phyloP scores from a whole-genome alignment of 2,797 vertebrate species.

The Protosalanx chinensis region DNA sequence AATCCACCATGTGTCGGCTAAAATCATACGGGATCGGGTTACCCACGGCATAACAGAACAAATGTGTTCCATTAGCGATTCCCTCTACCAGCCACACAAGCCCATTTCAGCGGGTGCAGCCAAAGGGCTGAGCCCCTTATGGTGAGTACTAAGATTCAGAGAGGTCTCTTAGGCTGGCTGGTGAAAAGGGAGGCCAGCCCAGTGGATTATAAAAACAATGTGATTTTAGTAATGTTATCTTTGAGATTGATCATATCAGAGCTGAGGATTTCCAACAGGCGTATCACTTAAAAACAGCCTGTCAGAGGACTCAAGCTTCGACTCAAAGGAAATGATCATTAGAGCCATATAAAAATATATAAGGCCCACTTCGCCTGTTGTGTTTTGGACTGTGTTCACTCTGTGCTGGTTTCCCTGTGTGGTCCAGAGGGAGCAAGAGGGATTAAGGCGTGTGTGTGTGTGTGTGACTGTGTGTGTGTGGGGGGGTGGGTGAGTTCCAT shows the following conservation, averaged over 20 bases:
- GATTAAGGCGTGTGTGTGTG: not conserved
- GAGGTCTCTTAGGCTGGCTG: not conserved
- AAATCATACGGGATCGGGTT: conserved; percentile 35
- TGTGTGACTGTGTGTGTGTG: conserved; percentile 6
- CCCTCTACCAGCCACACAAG: conserved; percentile 4
- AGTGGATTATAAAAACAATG: conserved; percentile 22
- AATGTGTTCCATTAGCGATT: conserved; percentile 37
- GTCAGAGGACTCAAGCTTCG: conserved; percentile 26
- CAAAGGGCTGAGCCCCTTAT: not conserved
- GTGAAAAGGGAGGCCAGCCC: not conserved
- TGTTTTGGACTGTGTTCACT: conserved; percentile 52
- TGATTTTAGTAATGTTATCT: conserved; percentile 30
- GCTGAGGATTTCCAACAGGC: conserved; percentile 9
- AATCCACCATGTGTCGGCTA: conserved; percentile 20
- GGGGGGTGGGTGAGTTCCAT: not conserved
- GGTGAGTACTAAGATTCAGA: conserved; percentile 1
- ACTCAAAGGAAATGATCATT: conserved; percentile 39
- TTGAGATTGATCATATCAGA: conserved; percentile 22
- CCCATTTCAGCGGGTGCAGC: not conserved
- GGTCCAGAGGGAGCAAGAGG: conserved; percentile 24
- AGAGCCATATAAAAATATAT: conserved; percentile 33
- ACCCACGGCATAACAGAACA: conserved; percentile 16
- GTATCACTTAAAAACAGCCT: conserved; percentile 22
- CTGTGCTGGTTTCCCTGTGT: conserved; percentile 35
- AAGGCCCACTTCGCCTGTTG: conserved; percentile 16